phyloP scores from a whole-genome alignment of 2,888 invertebrate species.

The Melinaea menophilus region DNA sequence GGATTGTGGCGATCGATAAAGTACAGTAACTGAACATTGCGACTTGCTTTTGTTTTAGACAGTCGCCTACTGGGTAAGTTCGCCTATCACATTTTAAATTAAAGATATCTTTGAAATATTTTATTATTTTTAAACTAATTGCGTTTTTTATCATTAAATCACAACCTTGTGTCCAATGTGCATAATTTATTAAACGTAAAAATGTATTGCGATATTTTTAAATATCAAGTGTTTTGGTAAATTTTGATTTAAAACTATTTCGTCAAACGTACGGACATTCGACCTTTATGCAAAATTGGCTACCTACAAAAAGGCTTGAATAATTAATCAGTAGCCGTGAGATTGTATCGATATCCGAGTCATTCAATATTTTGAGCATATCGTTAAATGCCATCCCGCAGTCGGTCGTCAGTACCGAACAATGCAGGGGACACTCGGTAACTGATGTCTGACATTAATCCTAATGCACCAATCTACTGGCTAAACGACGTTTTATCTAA shows the following conservation, averaged over 20 bases:
- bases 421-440: slow-evolving; percentile 46
- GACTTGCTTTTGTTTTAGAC: slow-evolving; percentile 27
- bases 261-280: background rate
- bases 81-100: no score
- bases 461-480: slow-evolving; percentile 70
- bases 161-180: no score
- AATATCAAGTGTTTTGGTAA: background rate
- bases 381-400: slow-evolving; percentile 38
- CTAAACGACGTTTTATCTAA: slow-evolving; percentile 74
- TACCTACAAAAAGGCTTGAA: slow-evolving; percentile 27
- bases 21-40: slow-evolving; percentile 33
- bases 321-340: slow-evolving; percentile 30
- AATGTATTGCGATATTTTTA: background rate
- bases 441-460: slow-evolving; percentile 75
- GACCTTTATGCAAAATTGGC: slow-evolving; percentile 23
- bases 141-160: no score
- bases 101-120: slow-evolving; percentile 9
- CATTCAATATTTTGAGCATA: slow-evolving; percentile 30
- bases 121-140: no score
- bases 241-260: background rate
- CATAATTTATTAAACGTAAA: no score
- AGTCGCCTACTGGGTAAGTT: slow-evolving; percentile 21
- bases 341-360: slow-evolving; percentile 25
- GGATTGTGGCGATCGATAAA: slow-evolving; percentile 39
- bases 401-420: slow-evolving; percentile 49